phyloP scores from a whole-genome alignment of 2,888 invertebrate species.

The Acanthosepion pharaonis region DNA sequence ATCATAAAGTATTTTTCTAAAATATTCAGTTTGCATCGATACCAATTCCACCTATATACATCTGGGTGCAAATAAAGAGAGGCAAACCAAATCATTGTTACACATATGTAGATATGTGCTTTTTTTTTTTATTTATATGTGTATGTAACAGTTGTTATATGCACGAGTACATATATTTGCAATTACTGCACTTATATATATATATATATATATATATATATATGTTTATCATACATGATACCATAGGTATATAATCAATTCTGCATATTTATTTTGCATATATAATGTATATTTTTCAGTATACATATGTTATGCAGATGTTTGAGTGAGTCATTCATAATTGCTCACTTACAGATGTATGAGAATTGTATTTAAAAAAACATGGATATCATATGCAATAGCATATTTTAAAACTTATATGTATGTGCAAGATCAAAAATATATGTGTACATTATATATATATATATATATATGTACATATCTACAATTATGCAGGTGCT shows the following conservation, averaged over 20 bases:
- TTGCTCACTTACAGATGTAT: no score
- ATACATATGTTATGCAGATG: no score
- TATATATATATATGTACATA: neutral
- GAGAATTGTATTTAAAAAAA: neutral
- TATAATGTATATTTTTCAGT: neutral
- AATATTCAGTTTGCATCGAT: neutral
- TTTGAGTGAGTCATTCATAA: no score
- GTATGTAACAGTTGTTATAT: neutral
- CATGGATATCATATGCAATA: neutral
- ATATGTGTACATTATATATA: neutral
- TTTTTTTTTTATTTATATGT: neutral
- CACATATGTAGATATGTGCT: neutral
- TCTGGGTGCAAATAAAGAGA: neutral
- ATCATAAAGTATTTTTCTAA: constrained; percentile 6
- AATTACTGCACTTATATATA: neutral
- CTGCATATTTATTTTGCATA: neutral
- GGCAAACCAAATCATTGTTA: neutral
- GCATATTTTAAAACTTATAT: neutral
- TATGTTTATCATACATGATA: no score
- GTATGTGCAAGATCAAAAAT: neutral
- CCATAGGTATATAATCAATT: neutral
- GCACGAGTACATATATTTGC: neutral
- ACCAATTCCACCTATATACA: neutral
- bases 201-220: neutral
- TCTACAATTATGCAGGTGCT: constrained; percentile 11